phyloP scores from a whole-genome alignment of 2,113 vertebrate genomes.

The Sorex fumeus region DNA sequence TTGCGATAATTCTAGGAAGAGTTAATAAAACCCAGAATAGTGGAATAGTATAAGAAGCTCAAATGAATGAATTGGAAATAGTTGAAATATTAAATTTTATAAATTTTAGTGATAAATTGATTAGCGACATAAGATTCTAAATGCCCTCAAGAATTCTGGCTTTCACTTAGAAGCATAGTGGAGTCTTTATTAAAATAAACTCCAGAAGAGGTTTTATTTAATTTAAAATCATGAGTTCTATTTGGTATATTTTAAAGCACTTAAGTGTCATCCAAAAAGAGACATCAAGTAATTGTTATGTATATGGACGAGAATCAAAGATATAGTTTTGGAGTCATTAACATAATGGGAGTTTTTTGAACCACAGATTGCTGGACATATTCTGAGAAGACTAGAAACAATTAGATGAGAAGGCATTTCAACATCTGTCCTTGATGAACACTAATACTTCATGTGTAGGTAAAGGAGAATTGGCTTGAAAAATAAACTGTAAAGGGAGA shows the following conservation, averaged over 20 bases:
- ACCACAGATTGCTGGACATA: neutral
- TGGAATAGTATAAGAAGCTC: neutral
- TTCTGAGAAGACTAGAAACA: neutral
- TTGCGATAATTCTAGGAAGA: neutral
- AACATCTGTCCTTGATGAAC: neutral
- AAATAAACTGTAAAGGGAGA: neutral
- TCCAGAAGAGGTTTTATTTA: neutral
- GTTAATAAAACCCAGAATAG: neutral
- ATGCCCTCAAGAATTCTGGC: neutral
- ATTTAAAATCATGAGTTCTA: conserved; percentile 15
- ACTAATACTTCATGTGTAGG: neutral
- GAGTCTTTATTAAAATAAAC: neutral
- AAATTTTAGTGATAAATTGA: neutral
- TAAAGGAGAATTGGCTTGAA: neutral
- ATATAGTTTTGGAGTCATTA: neutral
- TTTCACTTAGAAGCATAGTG: neutral
- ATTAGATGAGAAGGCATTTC: neutral
- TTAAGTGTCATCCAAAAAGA: neutral
- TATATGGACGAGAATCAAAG: neutral
- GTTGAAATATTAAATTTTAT: neutral
- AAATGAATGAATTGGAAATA: neutral
- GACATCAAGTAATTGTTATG: neutral
- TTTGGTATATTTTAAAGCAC: neutral
- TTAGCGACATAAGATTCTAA: neutral
- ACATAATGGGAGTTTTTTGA: neutral